Conservation (phyloP, 2,888 invertebrate species). For the Gibbula magus region DNA sequence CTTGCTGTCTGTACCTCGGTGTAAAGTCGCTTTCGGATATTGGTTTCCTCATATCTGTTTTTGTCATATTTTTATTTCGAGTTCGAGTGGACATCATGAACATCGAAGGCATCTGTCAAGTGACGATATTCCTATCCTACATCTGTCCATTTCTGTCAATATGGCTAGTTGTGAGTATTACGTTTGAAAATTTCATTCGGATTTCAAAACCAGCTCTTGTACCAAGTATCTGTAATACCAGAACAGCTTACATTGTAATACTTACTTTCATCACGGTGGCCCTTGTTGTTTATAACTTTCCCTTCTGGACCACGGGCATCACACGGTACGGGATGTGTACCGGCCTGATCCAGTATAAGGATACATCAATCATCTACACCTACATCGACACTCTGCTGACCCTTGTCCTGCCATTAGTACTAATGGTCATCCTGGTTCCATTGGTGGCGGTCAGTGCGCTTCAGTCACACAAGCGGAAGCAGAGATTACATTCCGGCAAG, state of each 20-base stretch:
- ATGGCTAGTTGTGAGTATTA: slow-evolving; percentile 36
- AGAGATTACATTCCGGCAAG: background rate
- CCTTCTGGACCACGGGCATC: slow-evolving; percentile 33
- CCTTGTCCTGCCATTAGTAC: slow-evolving; percentile 25
- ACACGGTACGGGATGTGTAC: background rate
- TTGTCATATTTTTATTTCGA: slow-evolving; percentile 31
- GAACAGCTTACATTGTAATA: slow-evolving; percentile 30
- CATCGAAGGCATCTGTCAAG: slow-evolving; percentile 30
- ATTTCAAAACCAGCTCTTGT: slow-evolving; percentile 34
- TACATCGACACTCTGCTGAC: slow-evolving; percentile 37
- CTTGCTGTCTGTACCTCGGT: slow-evolving; percentile 36
- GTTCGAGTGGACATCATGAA: slow-evolving; percentile 24
- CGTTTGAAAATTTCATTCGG: slow-evolving; percentile 37
- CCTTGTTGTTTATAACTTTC: slow-evolving; percentile 30
- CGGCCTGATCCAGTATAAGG: background rate
- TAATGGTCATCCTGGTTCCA: slow-evolving; percentile 29
- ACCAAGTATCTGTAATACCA: slow-evolving; percentile 25
- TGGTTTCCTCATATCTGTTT: slow-evolving; percentile 32
- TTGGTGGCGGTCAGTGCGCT: slow-evolving; percentile 29
- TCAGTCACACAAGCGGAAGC: slow-evolving; percentile 17
- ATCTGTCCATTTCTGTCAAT: slow-evolving; percentile 36
- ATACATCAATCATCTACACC: slow-evolving; percentile 22
- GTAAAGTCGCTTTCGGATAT: slow-evolving; percentile 30
- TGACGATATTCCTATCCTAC: slow-evolving; percentile 32
- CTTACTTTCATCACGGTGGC: background rate